A percentile compares a stretch with the other conserved stretches of the same genome.
phyloP scores from a whole-genome alignment of 2,797 vertebrate genomes.

The Ptychadena robeensis region DNA sequence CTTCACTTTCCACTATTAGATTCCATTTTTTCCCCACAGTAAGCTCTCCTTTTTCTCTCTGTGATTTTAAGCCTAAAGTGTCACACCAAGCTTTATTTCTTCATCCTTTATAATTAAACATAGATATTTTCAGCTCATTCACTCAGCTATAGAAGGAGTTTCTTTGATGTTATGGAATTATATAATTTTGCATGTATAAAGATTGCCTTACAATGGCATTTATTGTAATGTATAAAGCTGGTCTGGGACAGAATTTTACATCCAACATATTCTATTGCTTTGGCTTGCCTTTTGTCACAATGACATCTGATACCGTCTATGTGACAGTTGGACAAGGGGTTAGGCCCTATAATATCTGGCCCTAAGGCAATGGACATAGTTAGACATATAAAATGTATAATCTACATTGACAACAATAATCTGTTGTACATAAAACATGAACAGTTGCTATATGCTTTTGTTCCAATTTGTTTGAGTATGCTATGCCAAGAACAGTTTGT shows the following conservation, averaged over 20 bases:
- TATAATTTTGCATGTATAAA: background rate
- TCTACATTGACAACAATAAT: background rate
- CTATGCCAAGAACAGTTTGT: conserved; percentile 10
- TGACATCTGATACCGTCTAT: too few relatives aligned
- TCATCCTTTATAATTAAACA: too few relatives aligned
- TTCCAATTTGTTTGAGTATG: background rate
- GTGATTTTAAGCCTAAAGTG: background rate
- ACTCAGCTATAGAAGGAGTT: background rate
- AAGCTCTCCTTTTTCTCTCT: background rate
- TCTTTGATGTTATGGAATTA: background rate
- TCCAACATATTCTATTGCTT: too few relatives aligned
- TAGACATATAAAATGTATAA: background rate
- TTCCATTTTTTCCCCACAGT: background rate
- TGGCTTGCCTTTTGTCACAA: too few relatives aligned
- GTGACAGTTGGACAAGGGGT: background rate
- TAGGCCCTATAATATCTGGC: background rate
- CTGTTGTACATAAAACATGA: background rate
- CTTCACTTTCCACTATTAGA: too few relatives aligned
- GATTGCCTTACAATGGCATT: background rate
- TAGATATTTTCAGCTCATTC: too few relatives aligned
- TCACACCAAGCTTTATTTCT: too few relatives aligned
- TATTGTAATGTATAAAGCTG: background rate
- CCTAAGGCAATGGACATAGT: background rate
- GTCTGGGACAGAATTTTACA: background rate
- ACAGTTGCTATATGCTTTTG: background rate